Base-by-base conservation (phyloP, 1,140 invertebrate genomes). In the Saccostrea echinata region DNA sequence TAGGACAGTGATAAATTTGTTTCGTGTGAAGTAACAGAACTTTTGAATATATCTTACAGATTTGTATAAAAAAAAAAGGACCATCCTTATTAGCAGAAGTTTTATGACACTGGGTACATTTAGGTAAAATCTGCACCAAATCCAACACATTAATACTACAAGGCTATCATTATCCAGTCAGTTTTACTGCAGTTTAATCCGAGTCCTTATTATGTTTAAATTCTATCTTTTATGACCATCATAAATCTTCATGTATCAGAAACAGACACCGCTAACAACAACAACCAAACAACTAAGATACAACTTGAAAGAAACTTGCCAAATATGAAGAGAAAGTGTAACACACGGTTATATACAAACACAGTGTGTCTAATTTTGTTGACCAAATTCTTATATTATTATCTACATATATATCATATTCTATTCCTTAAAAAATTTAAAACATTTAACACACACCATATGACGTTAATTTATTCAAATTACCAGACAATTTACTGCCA, bases 241-340 rank as follows among this genome's bases (percentile, higher is more conserved):
- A 76, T 76, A 76, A 76, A 76, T 76, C 68, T 76, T 76, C 68
- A 76, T 33, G 33, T 76, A 76, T 76, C 68, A 76, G 68, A 76
- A 27, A 76, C 68, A 76, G 68, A 76, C 68, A 76, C 68, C 68
- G 27, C 33, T 30, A 30, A 76, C 68, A 76, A 76, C 68, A 76
- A 76, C 27, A 76, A 76, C 68, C 68, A 76, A 76, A 76, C 27
- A 30, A 76, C 68, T 16, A 16, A 33, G 30, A 76, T 76, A 76
- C 27, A 30, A 76, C 27, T 76, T 76, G 68, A 76, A 76, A 76
- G 68, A 76, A 76, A 16, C 27, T 33, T 76, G 68, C 68, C 11
- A 76, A 76, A 76, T 76, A 76, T 33, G 27, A 76, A 13, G 68
- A 33, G 68, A 76, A 76, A 76, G 68, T 76, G 68, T 76, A 76